A percentile compares a stretch with the other conserved stretches of the same genome.
Evolutionary conservation across 1,140 invertebrate species (phyloP).

Genomic region (Brachionus paranguensis): DNA sequence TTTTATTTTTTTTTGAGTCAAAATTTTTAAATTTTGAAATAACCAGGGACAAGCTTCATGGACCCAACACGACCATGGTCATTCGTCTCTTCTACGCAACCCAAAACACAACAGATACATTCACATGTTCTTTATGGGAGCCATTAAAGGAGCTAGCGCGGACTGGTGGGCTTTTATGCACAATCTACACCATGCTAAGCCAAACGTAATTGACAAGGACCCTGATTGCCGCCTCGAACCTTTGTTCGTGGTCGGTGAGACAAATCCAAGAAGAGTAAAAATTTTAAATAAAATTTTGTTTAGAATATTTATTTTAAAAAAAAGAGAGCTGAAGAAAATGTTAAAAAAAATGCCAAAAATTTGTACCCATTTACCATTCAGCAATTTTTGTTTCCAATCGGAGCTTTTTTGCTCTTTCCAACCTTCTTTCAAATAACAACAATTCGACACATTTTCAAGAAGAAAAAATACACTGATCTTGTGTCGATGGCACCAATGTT

Average conservation of each 20-base stretch:
- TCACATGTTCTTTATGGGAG: constrained; percentile 51
- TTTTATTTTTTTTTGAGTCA: not conserved
- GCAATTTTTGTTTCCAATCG: constrained; percentile 52
- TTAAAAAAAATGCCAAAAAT: constrained; percentile 43
- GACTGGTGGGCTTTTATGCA: constrained; percentile 56
- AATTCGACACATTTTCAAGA: constrained; percentile 47
- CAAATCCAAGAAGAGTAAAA: constrained; percentile 14
- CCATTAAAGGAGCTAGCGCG: constrained; percentile 52
- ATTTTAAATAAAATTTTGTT: not conserved
- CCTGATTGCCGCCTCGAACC: constrained; percentile 54
- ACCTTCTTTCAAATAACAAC: constrained; percentile 54
- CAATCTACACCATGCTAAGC: constrained; percentile 55
- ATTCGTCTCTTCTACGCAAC: constrained; percentile 51
- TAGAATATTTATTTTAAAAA: not conserved
- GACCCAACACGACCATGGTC: constrained; percentile 56
- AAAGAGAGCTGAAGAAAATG: constrained; percentile 15
- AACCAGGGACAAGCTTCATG: constrained; percentile 53
- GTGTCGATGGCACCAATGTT: constrained; percentile 18
- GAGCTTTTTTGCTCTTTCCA: constrained; percentile 53
- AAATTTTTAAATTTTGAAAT: not conserved
- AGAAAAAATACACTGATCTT: constrained; percentile 43
- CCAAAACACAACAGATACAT: constrained; percentile 48
- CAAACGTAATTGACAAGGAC: constrained; percentile 55
- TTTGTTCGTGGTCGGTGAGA: constrained; percentile 53
- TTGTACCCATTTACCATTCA: constrained; percentile 49